Evolutionary conservation across 2,888 invertebrate genomes (phyloP).

Genomic region (Morpho helenor): DNA sequence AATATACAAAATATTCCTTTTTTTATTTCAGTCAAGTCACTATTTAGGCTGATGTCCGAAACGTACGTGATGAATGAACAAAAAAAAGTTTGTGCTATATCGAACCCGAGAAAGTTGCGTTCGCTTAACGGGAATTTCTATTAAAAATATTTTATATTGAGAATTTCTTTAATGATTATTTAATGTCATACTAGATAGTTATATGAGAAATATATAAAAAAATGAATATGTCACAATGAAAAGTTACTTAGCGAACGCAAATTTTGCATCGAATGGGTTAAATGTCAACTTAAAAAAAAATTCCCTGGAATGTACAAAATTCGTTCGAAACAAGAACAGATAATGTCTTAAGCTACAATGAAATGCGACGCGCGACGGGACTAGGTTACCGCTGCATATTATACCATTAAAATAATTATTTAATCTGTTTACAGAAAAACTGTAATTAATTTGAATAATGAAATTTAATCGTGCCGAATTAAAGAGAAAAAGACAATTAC

Average conservation of each 20-base stretch:
- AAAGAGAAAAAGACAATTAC: too few relatives aligned
- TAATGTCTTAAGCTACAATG: constrained; percentile 61
- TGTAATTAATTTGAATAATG: too few relatives aligned
- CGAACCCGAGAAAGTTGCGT: constrained; percentile 15
- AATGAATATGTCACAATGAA: not conserved
- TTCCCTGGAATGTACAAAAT: constrained; percentile 73
- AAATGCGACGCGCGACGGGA: constrained; percentile 73
- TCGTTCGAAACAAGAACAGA: constrained; percentile 57
- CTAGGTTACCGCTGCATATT: constrained; percentile 63
- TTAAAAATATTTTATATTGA: constrained; percentile 33
- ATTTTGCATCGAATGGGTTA: constrained; percentile 5
- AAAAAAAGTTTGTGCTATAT: constrained; percentile 26
- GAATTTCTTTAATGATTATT: too few relatives aligned
- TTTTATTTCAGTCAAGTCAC: constrained; percentile 51
- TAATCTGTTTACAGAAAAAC: too few relatives aligned
- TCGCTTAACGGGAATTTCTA: constrained; percentile 14
- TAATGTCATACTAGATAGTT: too few relatives aligned
- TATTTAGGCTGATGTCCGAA: constrained; percentile 41
- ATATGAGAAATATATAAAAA: too few relatives aligned
- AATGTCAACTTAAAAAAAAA: constrained; percentile 15
- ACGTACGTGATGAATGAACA: constrained; percentile 29
- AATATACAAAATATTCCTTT: constrained; percentile 54
- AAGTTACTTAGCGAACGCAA: constrained; percentile 2
- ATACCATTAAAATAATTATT: constrained; percentile 39
- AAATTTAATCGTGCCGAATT: too few relatives aligned